A percentile compares a stretch with the other conserved stretches of the same genome.
Conservation (phyloP, 2,113 vertebrate species). For the Chelonoidis abingdonii region DNA sequence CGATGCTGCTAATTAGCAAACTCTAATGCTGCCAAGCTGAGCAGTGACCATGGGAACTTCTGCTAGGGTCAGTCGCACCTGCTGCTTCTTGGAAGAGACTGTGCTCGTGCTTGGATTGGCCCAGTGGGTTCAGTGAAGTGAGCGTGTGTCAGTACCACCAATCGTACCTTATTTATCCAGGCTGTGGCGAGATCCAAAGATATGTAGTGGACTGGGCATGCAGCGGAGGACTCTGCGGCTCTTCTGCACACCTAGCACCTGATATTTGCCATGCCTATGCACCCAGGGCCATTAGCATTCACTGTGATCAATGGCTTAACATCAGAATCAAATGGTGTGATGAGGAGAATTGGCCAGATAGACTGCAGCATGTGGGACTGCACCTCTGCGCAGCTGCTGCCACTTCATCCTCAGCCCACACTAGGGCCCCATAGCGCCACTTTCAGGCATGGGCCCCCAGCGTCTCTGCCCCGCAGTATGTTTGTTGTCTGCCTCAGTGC, state of each 20-base stretch:
- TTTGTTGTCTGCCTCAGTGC: background rate
- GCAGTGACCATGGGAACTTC: background rate
- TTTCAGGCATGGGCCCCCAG: background rate
- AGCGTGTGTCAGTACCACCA: accelerated
- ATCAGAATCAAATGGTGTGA: background rate
- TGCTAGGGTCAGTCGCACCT: accelerated
- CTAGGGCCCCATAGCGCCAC: background rate
- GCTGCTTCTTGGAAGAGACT: background rate
- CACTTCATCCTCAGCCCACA: background rate
- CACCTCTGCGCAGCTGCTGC: background rate
- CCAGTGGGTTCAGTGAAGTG: accelerated
- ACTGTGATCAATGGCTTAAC: background rate
- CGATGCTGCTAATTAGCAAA: background rate
- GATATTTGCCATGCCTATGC: background rate
- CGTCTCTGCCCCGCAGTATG: background rate
- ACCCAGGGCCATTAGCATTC: background rate
- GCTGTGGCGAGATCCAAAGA: accelerated
- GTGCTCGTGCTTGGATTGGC: accelerated
- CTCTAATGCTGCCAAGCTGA: slow-evolving; percentile 52
- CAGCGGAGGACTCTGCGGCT: background rate
- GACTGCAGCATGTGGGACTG: background rate
- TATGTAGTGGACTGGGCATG: background rate
- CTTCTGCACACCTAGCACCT: background rate
- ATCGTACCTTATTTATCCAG: background rate
- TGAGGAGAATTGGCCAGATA: background rate